Base-by-base conservation (phyloP, 2,113 vertebrate genomes). In the Lampris incognitus region DNA sequence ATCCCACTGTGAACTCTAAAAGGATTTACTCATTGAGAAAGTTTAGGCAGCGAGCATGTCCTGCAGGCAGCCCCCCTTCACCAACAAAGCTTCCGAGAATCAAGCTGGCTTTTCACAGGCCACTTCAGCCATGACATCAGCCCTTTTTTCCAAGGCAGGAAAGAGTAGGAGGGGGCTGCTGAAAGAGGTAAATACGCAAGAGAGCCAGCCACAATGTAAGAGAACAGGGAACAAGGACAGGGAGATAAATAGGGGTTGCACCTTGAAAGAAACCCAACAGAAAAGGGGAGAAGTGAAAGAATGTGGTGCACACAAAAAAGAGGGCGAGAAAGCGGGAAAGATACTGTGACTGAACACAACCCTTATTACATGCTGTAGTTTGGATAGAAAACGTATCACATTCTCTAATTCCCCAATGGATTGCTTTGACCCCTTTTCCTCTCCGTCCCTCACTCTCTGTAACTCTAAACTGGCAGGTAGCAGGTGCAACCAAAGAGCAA, bases 401-500 rank as follows among this genome's bases (percentile, higher is more conserved):
- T 82, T 87, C 79, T 74, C 65, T 52, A 37, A 51, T 64, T 76
- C 78, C 79, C 65, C 5, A 8, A 60, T 75, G 70, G 49, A 66
- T 80, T 78, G 50, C 57, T 44, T 74, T 37, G 57, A 73, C 71
- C 79, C 71, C 57, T 70, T 70, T 63, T 72, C 54, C 63, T 69
- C 24, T 46, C 39, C 44, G 59, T 52, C 58, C 1, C 1, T 48
- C 11, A 38, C 63, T 42, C 44, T 13, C 58, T 38, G 72, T 78
- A 73, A 86, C 79, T 54, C 74, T 80, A 87, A 79, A 83, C 80
- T 77, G 68, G 72, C 87, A 88, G 55, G 60, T 51, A 79, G 62
- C 81, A 79, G 87, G 82, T 90, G 86, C 79, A 80, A 77, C 58
- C 2, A 79, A 80, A 74, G 78, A 75, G 74, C 74, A 46, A 74